Conservation (phyloP, 2,797 vertebrate genomes). For the Galaxias olidus region DNA sequence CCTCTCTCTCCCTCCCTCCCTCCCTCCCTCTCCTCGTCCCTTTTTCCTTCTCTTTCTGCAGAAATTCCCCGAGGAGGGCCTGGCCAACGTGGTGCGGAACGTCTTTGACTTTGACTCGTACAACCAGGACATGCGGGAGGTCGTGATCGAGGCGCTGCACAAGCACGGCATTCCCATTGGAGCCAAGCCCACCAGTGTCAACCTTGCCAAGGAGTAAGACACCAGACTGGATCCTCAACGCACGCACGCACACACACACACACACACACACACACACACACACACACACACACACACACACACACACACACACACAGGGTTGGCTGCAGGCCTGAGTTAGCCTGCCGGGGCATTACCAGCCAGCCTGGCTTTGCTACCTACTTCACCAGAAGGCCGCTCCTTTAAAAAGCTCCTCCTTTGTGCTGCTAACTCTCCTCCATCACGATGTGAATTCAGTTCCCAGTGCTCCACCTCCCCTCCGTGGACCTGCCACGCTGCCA, state of each 20-base stretch:
- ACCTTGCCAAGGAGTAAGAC: slow-evolving; percentile 98
- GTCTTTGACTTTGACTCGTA: slow-evolving; percentile 99
- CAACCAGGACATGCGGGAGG: slow-evolving; percentile 88
- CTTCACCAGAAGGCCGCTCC: not conserved
- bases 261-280: slow-evolving; percentile 9
- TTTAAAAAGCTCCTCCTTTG: no score
- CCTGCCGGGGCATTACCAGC: not conserved
- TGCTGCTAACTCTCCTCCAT: no score
- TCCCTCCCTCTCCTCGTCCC: slow-evolving; percentile 17
- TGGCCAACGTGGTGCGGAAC: slow-evolving; percentile 91
- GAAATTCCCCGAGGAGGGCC: slow-evolving; percentile 94
- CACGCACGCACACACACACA: slow-evolving; percentile 29
- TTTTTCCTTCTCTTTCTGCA: slow-evolving; percentile 51
- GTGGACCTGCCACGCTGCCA: no score
- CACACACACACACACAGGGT: slow-evolving; percentile 13
- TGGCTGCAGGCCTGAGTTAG: not conserved
- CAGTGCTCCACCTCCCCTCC: no score
- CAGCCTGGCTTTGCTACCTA: not conserved
- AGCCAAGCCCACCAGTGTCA: slow-evolving; percentile 87
- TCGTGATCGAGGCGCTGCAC: slow-evolving; percentile 88
- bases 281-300: slow-evolving; percentile 16
- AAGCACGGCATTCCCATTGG: slow-evolving; percentile 96
- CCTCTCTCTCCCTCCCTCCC: not conserved
- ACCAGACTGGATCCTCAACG: slow-evolving; percentile 7
- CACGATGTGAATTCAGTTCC: no score